phyloP scores from a whole-genome alignment of 2,888 invertebrate species.

The Campopleginae sp. region DNA sequence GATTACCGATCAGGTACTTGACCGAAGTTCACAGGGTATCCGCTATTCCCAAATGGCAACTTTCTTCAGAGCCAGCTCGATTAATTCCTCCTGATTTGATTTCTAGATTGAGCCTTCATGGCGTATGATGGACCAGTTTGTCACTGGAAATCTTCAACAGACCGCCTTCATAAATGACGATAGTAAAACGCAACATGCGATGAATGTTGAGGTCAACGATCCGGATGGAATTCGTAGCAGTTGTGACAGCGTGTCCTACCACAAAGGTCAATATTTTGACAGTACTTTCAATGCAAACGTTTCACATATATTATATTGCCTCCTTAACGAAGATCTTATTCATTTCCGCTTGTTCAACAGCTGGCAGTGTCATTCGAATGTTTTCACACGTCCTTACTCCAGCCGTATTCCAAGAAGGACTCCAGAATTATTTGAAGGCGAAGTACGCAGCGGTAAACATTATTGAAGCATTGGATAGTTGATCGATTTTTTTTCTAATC shows the following conservation, averaged over 20 bases:
- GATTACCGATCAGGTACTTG: constrained; percentile 77
- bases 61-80: background rate
- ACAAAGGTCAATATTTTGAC: constrained; percentile 85
- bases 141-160: constrained; percentile 83
- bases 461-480: constrained; percentile 76
- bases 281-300: background rate
- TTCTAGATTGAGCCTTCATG: constrained; percentile 66
- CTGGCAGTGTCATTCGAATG: constrained; percentile 86
- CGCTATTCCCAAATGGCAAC: background rate
- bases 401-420: constrained; percentile 83
- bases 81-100: background rate
- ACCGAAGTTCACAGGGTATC: background rate
- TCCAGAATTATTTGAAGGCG: constrained; percentile 72
- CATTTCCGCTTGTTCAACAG: constrained; percentile 73
- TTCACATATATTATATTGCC: background rate
- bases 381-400: constrained; percentile 85
- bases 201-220: constrained; percentile 85
- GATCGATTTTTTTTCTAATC: constrained; percentile 80
- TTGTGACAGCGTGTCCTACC: constrained; percentile 87
- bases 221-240: constrained; percentile 85
- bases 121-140: constrained; percentile 86
- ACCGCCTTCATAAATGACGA: constrained; percentile 83
- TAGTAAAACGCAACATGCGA: constrained; percentile 84
- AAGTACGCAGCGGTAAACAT: constrained; percentile 78
- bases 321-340: background rate